Evolutionary conservation across 2,797 vertebrate species (phyloP), one percentile per base, ranked within the genome.

Genomic region (Odontamblyopus lacepedii): DNA sequence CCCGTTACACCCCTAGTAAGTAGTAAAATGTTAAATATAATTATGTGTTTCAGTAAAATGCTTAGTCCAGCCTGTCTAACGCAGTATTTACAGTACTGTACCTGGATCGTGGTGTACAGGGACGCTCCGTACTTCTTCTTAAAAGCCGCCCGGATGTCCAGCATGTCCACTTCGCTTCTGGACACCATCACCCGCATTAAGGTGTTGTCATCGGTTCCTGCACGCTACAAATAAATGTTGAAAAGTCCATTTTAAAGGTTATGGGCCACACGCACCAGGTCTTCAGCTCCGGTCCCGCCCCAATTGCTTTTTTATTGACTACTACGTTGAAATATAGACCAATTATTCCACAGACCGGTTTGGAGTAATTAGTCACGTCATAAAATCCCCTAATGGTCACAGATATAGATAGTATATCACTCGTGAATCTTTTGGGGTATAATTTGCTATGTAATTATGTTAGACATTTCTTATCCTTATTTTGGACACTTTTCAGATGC

Each of bases 171-270:
- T 88, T 99, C 98, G 35, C 97, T 98, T 86, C 98, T 95, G 16
- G 97, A 97, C 80, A 98, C 96, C 93, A 98, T 92, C 41, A 97
- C 91, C 84, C 96, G 94, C 86, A 95, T 97, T 87, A 98, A 86
- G 29, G 96, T 95, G 9, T 92, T 90, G 29, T 99, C 97, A 73
- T 98, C 96, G 0, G 98, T 99, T 44, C 97, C 97, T 3, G 96
- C 96, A 12, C 97, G 95, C 94, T 95, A 32, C 23, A 63, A 18
- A 65, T 4, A 41, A 29, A 67, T 48, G 68, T 19, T 3, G 79
- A 55, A 67, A 29, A 35, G 29, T 4, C 15, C 62, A 44, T 51
- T 55, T 61, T 57, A 50, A 50, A 29, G 38, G 16, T 9, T 23
- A 55, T 23, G 55, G 1, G 3, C 44, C 44, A 48, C 4, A 48